Conservation (phyloP, 2,113 vertebrate species). For the Condylura cristata region DNA sequence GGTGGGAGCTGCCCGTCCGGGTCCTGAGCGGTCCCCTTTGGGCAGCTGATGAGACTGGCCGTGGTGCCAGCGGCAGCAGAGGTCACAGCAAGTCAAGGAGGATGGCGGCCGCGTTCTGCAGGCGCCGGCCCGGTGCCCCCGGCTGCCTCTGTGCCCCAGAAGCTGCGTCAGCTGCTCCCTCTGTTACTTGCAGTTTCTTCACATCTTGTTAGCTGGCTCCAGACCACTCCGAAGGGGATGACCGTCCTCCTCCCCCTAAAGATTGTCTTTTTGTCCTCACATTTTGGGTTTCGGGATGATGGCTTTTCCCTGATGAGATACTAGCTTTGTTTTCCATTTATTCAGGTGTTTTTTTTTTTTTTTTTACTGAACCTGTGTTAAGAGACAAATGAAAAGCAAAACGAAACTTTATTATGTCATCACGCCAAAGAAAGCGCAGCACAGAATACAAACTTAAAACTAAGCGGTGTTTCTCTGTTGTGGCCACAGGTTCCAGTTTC, state of each 20-base stretch:
- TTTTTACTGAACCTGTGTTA: neutral
- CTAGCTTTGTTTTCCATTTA: neutral
- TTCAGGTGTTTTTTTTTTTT: neutral
- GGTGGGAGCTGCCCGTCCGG: conserved; percentile 74
- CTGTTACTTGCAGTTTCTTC: too few species aligned
- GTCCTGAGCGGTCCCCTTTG: conserved; percentile 81
- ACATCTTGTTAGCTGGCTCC: neutral
- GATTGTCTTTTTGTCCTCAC: neutral
- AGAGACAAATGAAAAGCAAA: neutral
- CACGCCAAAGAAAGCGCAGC: neutral
- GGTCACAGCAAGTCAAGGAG: neutral
- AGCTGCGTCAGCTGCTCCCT: neutral
- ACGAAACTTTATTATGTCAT: neutral
- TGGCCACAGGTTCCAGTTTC: too few species aligned
- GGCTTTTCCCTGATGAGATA: neutral
- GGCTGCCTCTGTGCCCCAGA: too few species aligned
- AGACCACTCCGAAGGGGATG: neutral
- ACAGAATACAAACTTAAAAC: neutral
- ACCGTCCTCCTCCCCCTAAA: neutral
- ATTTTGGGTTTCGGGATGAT: neutral
- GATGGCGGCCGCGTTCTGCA: too few species aligned
- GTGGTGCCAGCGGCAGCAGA: neutral
- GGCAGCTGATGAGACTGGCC: conserved; percentile 81
- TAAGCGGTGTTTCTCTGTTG: neutral
- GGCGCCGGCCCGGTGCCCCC: too few species aligned